Evolutionary conservation across 2,888 invertebrate species (phyloP), one percentile per base, ranked within the genome.

Genomic region (Nyleta sp.): DNA sequence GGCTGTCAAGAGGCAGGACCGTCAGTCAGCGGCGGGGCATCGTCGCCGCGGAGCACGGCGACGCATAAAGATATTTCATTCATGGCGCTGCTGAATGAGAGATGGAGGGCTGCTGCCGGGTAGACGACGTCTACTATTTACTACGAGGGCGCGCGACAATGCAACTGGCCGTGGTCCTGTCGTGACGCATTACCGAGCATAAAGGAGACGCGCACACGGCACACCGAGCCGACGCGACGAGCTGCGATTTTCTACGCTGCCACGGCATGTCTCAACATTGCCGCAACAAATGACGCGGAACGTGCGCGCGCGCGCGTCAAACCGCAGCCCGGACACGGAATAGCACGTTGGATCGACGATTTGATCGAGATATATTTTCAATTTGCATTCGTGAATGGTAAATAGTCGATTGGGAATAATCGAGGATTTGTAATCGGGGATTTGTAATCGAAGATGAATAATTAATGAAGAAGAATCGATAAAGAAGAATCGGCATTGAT

Each of bases 131-230:
- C 50, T 71, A 77, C 71, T 77, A 77, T 77, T 71, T 77, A 77
- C 77, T 77, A 77, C 65, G 64, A 59, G 77, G 60, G 64, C 31
- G 82, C 80, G 80, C 82, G 82, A 85, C 83, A 84, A 84, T 84
- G 67, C 74, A 65, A 78, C 79, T 72, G 65, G 65, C 75, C 57
- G 70, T 80, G 80, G 79, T 82, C 84, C 80, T 83, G 85, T 84
- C 85, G 82, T 82, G 83, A 77, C 79, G 81, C 81, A 83, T 85
- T 84, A 85, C 80, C 77, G 67, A 70, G 80, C 78, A 84, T 80
- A 84, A 84, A 83, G 83, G 80, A 83, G 84, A 84, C 84, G 77
- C 80, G 82, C 53, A 42, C 65, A 35, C 59, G 52, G 13, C 60
- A 46, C 59, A 24, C 4, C 28, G 13, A 33, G 33, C 59, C 50